Percentiles rank a stretch among this genome's conserved stretches.
These are phyloP conservation scores for Parambassis ranga DNA, from an alignment of 2,797 vertebrate species.

Conservation along the genomic window DNA sequence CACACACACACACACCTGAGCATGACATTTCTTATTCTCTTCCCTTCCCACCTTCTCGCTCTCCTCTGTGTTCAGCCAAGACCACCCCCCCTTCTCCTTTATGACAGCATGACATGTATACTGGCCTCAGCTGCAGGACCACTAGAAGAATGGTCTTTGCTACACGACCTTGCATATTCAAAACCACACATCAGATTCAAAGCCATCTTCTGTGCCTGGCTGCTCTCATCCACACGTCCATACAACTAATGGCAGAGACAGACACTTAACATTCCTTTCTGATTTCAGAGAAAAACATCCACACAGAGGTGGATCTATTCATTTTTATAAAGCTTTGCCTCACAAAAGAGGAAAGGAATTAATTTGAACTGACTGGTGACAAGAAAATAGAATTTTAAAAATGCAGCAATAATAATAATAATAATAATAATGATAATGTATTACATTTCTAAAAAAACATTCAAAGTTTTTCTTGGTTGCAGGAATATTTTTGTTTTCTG, in stretches of 20 bases:
- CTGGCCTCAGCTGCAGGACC: slow-evolving; percentile 84
- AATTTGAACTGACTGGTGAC: not conserved
- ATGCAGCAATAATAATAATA: not conserved
- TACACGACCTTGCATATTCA: slow-evolving; percentile 87
- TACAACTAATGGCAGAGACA: slow-evolving; percentile 59
- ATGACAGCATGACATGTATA: slow-evolving; percentile 84
- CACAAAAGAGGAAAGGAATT: not conserved
- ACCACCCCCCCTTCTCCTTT: slow-evolving; percentile 72
- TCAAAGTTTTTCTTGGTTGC: not conserved
- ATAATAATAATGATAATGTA: slow-evolving; percentile 7
- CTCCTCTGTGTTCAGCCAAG: slow-evolving; percentile 56
- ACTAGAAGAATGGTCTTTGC: slow-evolving; percentile 91
- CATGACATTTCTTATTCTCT: slow-evolving; percentile 48
- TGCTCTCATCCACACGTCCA: slow-evolving; percentile 73
- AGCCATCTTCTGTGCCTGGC: slow-evolving; percentile 70
- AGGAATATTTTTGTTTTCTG: not conserved
- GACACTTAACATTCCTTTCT: slow-evolving; percentile 18
- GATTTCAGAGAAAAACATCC: slow-evolving; percentile 55
- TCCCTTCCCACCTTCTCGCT: slow-evolving; percentile 76
- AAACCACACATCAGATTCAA: slow-evolving; percentile 79
- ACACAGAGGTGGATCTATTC: slow-evolving; percentile 38
- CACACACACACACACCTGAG: slow-evolving; percentile 64
- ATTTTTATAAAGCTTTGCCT: not conserved
- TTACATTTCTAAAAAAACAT: not conserved
- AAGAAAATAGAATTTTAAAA: not conserved